A percentile compares a stretch with the other conserved stretches of the same genome.
Conservation (phyloP, 2,888 invertebrate species). For the Drosophila mettleri region DNA sequence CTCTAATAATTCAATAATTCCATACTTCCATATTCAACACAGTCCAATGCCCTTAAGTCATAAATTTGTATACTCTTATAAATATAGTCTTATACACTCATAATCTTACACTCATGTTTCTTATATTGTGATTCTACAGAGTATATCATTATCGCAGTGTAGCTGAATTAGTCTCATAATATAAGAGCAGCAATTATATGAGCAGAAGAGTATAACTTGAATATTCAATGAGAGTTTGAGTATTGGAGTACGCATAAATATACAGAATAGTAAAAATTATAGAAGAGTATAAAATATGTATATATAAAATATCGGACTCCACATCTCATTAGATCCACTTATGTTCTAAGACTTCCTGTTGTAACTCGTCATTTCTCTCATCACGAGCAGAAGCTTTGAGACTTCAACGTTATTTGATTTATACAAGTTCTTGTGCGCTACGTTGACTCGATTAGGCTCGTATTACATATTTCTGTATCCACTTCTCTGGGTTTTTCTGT, state of each 20-base stretch:
- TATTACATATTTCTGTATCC: constrained; percentile 16
- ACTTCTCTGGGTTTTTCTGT: not conserved
- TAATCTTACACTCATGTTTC: too few relatives aligned
- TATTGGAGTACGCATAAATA: too few relatives aligned
- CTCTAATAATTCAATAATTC: too few relatives aligned
- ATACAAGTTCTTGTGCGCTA: not conserved
- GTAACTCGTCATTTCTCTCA: not conserved
- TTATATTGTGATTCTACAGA: too few relatives aligned
- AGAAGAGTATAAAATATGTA: not conserved
- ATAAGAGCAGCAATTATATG: not conserved
- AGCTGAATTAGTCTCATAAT: not conserved
- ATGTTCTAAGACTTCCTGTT: not conserved
- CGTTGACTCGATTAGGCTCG: constrained; percentile 39
- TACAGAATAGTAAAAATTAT: too few relatives aligned
- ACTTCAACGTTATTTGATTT: constrained; percentile 6
- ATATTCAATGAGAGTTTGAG: not conserved
- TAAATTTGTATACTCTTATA: too few relatives aligned
- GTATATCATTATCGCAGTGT: not conserved
- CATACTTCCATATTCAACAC: too few relatives aligned
- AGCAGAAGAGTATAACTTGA: not conserved
- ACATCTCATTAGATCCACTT: not conserved
- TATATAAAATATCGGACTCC: not conserved
- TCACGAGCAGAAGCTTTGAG: not conserved
- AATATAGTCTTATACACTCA: too few relatives aligned
- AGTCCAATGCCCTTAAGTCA: too few relatives aligned